Conservation (phyloP, 2,888 invertebrate genomes). For the Crematogaster levior region DNA sequence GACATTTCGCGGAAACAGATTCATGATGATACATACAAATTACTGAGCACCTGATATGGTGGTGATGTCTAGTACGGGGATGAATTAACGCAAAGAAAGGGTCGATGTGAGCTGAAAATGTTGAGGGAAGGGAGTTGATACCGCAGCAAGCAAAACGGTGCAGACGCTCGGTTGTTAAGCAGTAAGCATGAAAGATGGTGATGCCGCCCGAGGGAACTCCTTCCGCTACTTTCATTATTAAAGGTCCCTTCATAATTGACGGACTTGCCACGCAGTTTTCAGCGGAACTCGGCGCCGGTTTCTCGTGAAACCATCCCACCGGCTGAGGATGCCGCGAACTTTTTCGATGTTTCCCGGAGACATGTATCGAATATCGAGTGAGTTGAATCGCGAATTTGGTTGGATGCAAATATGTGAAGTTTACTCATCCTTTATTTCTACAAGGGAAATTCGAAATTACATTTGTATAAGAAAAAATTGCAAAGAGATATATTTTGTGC, state of each 20-base stretch:
- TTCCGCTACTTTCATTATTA: constrained; percentile 77
- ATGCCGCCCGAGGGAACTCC: constrained; percentile 83
- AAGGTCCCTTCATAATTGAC: constrained; percentile 83
- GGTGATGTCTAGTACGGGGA: constrained; percentile 12
- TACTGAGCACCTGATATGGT: neutral
- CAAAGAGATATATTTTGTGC: neutral
- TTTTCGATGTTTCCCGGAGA: constrained; percentile 47
- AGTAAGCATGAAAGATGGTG: constrained; percentile 84
- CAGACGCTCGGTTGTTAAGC: constrained; percentile 79
- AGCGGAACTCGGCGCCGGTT: constrained; percentile 52
- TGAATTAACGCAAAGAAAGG: constrained; percentile 77
- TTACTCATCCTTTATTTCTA: constrained; percentile 26
- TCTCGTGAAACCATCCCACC: constrained; percentile 31
- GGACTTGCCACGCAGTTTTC: constrained; percentile 77
- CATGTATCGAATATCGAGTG: constrained; percentile 15
- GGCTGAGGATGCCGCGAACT: constrained; percentile 43
- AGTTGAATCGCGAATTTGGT: constrained; percentile 19
- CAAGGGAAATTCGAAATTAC: neutral
- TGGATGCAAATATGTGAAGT: no score
- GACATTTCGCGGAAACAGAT: constrained; percentile 54
- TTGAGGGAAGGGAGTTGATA: constrained; percentile 48
- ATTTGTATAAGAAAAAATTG: neutral
- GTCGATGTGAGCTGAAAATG: constrained; percentile 73
- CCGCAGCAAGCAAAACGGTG: constrained; percentile 56
- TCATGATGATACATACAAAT: constrained; percentile 35